Evolutionary conservation across 1,140 invertebrate genomes (phyloP), one percentile per base, ranked within the genome.

Genomic region (Bilobella aurantiaca): DNA sequence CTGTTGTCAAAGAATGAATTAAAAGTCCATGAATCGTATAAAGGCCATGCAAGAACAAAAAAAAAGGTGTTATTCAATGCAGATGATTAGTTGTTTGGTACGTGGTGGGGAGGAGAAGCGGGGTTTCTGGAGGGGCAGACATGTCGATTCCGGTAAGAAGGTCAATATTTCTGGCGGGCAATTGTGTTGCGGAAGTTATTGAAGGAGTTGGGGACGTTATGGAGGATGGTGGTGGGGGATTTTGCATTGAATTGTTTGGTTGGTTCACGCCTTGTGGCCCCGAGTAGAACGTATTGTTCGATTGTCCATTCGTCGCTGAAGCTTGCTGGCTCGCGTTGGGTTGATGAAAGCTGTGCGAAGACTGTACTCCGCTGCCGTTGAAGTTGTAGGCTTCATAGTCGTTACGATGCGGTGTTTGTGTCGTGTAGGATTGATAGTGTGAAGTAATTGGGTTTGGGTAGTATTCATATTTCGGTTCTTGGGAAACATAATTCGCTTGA

Each of bases 101-200:
- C n/a, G n/a, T n/a, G n/a, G 53, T 56, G 18, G 85, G 81, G 0
- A 86, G 86, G 63, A 83, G 79, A 28, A 87, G 75, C 57, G 87
- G 82, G 67, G 83, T 82, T 75, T 88, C 82, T 76, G 69, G 64
- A 58, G 67, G 12, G 49, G 49, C 49, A 18, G 66, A 82, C 65
- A 89, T 85, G 74, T 91, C 89, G 23, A 91, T 81, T 58, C 86
- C 88, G 1, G 87, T 84, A 1, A 91, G 75, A 32, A 91, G 78
- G 78, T 91, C 88, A 32, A 90, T 82, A 69, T 87, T 86, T 21
- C 47, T 37, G 27, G 56, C 63, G 0, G 31, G 18, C 29, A 63
- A 12, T 42, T 21, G 14, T 12, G 27, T 23, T 5, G 42, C 23
- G 14, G 5, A 8, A 12, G 23, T 5, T n/a, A 12, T 12, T 27